Conservation (phyloP, 2,888 invertebrate species). For the Sepiola atlantica region DNA sequence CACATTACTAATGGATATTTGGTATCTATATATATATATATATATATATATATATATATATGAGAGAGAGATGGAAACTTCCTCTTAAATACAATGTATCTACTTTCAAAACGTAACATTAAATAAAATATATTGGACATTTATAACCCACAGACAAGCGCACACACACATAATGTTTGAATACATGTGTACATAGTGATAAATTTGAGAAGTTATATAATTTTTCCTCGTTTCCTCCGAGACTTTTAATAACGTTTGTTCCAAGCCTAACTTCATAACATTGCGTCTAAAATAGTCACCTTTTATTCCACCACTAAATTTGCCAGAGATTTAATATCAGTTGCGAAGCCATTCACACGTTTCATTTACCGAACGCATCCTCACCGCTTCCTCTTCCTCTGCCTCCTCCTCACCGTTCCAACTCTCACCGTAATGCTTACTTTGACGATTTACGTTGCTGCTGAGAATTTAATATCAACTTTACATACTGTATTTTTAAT, state of each 20-base stretch:
- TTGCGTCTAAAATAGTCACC: background rate
- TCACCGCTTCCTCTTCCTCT: no score
- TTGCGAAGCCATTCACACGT: background rate
- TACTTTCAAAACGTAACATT: no score
- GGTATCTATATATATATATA: no score
- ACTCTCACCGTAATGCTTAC: background rate
- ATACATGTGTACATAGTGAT: background rate
- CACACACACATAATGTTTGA: no score
- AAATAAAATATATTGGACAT: no score
- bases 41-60: background rate
- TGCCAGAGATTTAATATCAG: background rate
- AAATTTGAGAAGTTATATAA: background rate
- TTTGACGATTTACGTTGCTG: background rate
- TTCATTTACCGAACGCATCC: background rate
- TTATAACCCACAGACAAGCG: no score
- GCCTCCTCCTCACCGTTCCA: no score
- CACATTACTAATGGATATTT: no score
- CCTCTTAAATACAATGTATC: no score
- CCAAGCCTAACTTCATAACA: background rate
- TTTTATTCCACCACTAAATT: background rate
- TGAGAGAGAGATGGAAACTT: background rate
- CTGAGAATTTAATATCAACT: background rate
- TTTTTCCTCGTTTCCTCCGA: background rate
- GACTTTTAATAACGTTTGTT: background rate
- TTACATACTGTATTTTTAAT: background rate